Percentiles rank a stretch among this genome's conserved stretches.
Conservation (phyloP, 2,797 vertebrate species). For the Phoxinus dragarum region DNA sequence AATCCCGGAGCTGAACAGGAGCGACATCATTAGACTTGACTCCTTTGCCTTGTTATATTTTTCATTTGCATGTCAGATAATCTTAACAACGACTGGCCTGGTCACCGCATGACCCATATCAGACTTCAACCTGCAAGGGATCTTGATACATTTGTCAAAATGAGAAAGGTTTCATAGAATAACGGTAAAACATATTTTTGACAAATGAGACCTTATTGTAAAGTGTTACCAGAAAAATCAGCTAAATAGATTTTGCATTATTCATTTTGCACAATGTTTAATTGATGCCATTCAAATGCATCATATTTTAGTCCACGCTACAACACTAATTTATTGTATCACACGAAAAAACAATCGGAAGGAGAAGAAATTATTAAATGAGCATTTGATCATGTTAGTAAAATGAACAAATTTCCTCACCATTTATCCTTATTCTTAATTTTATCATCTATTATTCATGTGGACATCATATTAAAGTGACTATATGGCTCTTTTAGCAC, state of each 20-base stretch:
- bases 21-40: conserved; percentile 74
- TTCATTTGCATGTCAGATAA: conserved; percentile 67
- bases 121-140: conserved; percentile 58
- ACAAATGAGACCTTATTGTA: not conserved
- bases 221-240: not conserved
- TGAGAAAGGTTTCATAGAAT: not conserved
- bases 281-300: not conserved
- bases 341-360: not conserved
- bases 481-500: not conserved
- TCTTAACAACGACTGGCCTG: conserved; percentile 64
- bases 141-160: conserved; percentile 65
- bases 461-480: not conserved
- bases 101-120: conserved; percentile 55
- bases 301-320: not conserved
- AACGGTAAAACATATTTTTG: not conserved
- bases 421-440: not conserved
- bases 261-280: not conserved
- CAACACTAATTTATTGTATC: not conserved
- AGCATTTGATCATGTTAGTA: not conserved
- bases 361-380: not conserved
- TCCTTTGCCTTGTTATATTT: conserved; percentile 71
- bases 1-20: conserved; percentile 58
- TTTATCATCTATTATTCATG: not conserved
- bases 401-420: not conserved
- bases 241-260: conserved; percentile 32